Percentiles rank a stretch among this genome's conserved stretches.
Evolutionary conservation across 2,113 vertebrate species (phyloP).

Genomic region (Oceanites oceanicus): DNA sequence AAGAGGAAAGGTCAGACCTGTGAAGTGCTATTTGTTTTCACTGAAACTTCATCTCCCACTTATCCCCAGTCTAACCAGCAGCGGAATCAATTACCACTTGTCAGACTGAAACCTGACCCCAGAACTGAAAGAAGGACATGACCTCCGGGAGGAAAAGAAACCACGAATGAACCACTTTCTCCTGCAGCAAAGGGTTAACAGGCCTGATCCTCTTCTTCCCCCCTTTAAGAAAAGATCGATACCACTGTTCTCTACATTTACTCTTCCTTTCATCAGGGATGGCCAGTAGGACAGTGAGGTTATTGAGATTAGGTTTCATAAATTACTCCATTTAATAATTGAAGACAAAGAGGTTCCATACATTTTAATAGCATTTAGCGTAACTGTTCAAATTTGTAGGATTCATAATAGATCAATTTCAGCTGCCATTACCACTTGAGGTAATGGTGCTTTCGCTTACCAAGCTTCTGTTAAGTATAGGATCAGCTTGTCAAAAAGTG

Average conservation of each 20-base stretch:
- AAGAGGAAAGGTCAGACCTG: constrained; percentile 80
- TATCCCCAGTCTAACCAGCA: constrained; percentile 88
- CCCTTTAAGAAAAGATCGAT: not conserved
- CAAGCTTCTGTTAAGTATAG: constrained; percentile 16
- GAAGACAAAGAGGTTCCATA: constrained; percentile 52
- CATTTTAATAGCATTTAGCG: constrained; percentile 42
- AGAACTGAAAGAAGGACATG: constrained; percentile 92
- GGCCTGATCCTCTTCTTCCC: not conserved
- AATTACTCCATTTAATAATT: constrained; percentile 67
- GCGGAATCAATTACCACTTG: constrained; percentile 98
- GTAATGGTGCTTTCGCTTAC: constrained; percentile 8
- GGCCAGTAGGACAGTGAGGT: constrained; percentile 45
- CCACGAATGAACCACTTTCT: constrained; percentile 23
- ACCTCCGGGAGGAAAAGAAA: constrained; percentile 70
- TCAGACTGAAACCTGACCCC: constrained; percentile 87
- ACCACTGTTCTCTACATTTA: not conserved
- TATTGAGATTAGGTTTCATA: constrained; percentile 51
- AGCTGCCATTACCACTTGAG: constrained; percentile 17
- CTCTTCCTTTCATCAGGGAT: constrained; percentile 9
- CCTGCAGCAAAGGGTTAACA: constrained; percentile 62
- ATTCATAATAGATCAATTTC: constrained; percentile 26
- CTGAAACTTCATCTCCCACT: constrained; percentile 96
- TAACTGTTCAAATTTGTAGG: constrained; percentile 23
- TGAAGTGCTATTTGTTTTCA: constrained; percentile 99
- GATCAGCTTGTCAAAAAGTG: not conserved